Base-by-base conservation (phyloP, 2,113 vertebrate species). In the Elgaria multicarinata region DNA sequence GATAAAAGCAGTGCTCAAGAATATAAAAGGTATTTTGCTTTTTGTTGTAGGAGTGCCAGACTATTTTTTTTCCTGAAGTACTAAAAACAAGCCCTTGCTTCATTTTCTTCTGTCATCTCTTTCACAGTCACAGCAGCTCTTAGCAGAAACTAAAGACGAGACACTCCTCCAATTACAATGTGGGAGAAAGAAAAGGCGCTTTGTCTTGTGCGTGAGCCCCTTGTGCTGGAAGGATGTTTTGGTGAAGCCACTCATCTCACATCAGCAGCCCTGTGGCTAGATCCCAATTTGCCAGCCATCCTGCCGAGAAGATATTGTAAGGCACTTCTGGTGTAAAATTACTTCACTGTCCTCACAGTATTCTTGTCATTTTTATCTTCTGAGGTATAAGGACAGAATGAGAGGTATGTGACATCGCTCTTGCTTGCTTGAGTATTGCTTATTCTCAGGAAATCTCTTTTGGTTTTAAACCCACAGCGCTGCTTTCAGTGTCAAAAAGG, bases 341-440 rank as follows among this genome's bases (percentile, higher is more conserved):
- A 64, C 79, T 75, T 83, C 12, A 9, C 53, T 75, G 7, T 58
- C 44, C 0, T 77, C 90, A 26, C 2, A 89, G 3, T 26, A 55
- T 90, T 77, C 87, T 75, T 89, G 79, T 89, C 53, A 75, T 82
- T 42, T 79, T 83, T 75, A 89, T 83, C 71, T 28, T 10, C 20
- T 64, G 67, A 75, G 33, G 55, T 74, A 20, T 83, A 62, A 5
- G 36, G 22, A n/a, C 69, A 72, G 18, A 75, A 83, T 9, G 66
- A 62, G 50, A 78, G 22, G 66, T 22, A 72, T 33, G 18, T 80
- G 77, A 39, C 16, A 74, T 62, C n/a, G 24, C 26, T 22, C 77
- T 46, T 75, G 10, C 69, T 66, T n/a, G 20, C 69, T 66, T n/a
- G 79, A 46, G 39, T 64, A 64, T 33, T 81, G 50, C 67, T 67